A percentile compares a stretch with the other conserved stretches of the same genome.
Conservation (phyloP, 2,113 vertebrate genomes). For the Pterocles burchelli region DNA sequence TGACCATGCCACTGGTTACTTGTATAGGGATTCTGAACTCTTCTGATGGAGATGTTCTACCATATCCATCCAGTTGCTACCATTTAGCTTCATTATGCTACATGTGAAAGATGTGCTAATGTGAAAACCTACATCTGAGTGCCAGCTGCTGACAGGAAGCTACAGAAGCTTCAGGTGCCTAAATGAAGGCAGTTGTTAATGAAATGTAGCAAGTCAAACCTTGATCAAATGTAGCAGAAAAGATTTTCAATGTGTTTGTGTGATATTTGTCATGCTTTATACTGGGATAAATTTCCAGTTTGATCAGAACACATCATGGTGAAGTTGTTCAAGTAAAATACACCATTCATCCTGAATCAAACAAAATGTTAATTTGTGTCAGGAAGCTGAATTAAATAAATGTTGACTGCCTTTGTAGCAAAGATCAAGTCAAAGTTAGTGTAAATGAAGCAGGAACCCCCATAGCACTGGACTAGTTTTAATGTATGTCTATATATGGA, state of each 20-base stretch:
- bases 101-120: not conserved
- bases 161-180: not conserved
- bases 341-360: constrained; percentile 20
- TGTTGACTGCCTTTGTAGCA: constrained; percentile 36
- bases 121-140: not conserved
- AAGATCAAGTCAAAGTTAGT: constrained; percentile 55
- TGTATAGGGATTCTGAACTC: not conserved
- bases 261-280: constrained; percentile 1
- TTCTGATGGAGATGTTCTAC: not conserved
- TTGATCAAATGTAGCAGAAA: constrained; percentile 32
- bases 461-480: not conserved
- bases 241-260: not conserved
- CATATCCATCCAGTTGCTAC: not conserved
- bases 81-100: not conserved
- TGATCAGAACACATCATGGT: constrained; percentile 22
- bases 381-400: constrained; percentile 58
- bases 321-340: constrained; percentile 25
- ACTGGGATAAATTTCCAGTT: not conserved
- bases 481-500: not conserved
- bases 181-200: constrained; percentile 8
- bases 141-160: not conserved
- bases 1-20: not conserved
- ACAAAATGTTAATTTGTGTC: constrained; percentile 45
- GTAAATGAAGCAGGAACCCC: constrained; percentile 18
- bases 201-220: not conserved